A percentile compares a stretch with the other conserved stretches of the same genome.
phyloP scores from a whole-genome alignment of 2,113 vertebrate genomes.

The Nasalis larvatus region DNA sequence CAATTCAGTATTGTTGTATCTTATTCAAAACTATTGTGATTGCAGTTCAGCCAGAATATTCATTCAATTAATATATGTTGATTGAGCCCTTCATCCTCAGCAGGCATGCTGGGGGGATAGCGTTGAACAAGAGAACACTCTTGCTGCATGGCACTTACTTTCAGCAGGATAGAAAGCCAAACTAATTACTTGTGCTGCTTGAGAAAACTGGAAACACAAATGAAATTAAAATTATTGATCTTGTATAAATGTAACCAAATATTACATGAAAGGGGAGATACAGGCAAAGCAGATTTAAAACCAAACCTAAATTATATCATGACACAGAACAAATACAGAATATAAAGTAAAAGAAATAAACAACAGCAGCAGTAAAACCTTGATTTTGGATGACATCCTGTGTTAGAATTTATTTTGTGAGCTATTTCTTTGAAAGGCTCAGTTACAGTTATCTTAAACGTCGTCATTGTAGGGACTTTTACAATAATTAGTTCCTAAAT shows the following conservation, averaged over 20 bases:
- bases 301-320: neutral
- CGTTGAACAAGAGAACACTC: neutral
- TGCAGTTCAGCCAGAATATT: neutral
- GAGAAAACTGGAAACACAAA: constrained; percentile 22
- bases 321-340: neutral
- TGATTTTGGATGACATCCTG: neutral
- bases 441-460: neutral
- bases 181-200: neutral
- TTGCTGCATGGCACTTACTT: neutral
- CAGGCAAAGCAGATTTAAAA: constrained; percentile 7
- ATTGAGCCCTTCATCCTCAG: neutral
- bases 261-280: neutral
- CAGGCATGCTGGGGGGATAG: neutral
- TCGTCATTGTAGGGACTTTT: neutral
- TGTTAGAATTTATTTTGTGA: neutral
- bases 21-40: neutral
- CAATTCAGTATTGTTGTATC: neutral
- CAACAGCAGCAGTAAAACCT: neutral
- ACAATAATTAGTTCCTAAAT: neutral
- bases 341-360: neutral
- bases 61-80: neutral
- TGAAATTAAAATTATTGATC: constrained; percentile 7
- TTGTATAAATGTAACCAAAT: constrained; percentile 1
- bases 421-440: neutral
- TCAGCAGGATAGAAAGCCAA: neutral